phyloP scores from a whole-genome alignment of 2,113 vertebrate genomes.

The Hyla sarda region DNA sequence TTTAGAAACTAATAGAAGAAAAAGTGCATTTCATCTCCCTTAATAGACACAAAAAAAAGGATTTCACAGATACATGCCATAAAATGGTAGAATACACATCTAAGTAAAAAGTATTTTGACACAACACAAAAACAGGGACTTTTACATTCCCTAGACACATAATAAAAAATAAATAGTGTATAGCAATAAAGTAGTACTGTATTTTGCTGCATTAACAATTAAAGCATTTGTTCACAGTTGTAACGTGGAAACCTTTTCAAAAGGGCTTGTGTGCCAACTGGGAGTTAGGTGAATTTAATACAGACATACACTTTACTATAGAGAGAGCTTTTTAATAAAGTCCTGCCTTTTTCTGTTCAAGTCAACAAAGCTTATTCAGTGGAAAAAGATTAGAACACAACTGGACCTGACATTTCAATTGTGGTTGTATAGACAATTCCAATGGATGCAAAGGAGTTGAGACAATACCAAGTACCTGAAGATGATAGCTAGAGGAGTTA shows the following conservation, averaged over 20 bases:
- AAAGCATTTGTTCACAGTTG: not conserved
- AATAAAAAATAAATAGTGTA: not conserved
- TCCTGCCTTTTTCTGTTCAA: conserved; percentile 13
- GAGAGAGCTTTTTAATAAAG: not conserved
- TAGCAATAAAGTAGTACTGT: too few species aligned
- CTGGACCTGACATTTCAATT: conserved; percentile 44
- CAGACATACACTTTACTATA: not conserved
- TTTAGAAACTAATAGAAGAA: conserved; percentile 42
- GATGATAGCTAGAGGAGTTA: not conserved
- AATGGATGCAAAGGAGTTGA: conserved; percentile 2
- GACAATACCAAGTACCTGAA: conserved; percentile 1
- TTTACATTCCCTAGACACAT: too few species aligned
- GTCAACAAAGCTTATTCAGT: not conserved
- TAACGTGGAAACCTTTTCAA: not conserved
- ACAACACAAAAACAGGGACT: too few species aligned
- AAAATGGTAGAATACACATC: not conserved
- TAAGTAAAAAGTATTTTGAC: conserved; percentile 16
- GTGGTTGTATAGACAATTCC: conserved; percentile 11
- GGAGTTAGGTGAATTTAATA: not conserved
- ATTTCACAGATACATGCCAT: not conserved
- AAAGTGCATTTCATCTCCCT: conserved; percentile 18
- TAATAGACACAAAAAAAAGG: conserved; percentile 38
- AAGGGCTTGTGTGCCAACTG: not conserved
- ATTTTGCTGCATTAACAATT: not conserved
- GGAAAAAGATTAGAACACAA: conserved; percentile 27